Percentiles rank a stretch among this genome's conserved stretches.
Evolutionary conservation across 1,140 invertebrate genomes (phyloP).

Genomic region (Thaumetopoea pityocampa): DNA sequence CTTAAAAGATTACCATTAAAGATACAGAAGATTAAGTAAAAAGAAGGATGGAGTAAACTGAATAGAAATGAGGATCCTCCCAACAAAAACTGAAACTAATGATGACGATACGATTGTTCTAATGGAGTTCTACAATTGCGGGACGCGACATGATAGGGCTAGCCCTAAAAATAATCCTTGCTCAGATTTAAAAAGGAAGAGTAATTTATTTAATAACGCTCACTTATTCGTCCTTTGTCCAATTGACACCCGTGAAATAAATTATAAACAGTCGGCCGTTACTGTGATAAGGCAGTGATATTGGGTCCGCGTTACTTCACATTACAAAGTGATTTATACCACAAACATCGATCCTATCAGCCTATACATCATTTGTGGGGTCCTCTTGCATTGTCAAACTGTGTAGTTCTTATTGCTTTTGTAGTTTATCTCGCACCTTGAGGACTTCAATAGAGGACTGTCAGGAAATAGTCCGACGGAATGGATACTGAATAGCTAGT

Average conservation of each 20-base stretch:
- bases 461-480: constrained; percentile 9
- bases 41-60: too few species aligned
- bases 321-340: constrained; percentile 39
- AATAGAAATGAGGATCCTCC: too few species aligned
- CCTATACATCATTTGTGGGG: constrained; percentile 42
- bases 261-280: constrained; percentile 24
- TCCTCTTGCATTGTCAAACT: constrained; percentile 34
- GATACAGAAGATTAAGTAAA: too few species aligned
- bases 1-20: too few species aligned
- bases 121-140: too few species aligned
- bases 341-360: constrained; percentile 33
- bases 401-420: constrained; percentile 21
- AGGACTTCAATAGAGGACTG: neutral
- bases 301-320: constrained; percentile 27
- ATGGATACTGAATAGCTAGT: too few species aligned
- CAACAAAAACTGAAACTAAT: too few species aligned
- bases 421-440: constrained; percentile 6
- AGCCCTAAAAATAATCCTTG: too few species aligned
- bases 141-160: too few species aligned
- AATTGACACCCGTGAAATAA: constrained; percentile 25
- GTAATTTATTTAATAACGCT: too few species aligned
- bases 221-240: constrained; percentile 18
- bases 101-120: too few species aligned
- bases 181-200: too few species aligned
- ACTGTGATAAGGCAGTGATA: constrained; percentile 32